Conservation (phyloP, 1,140 invertebrate genomes). For the Triops cancriformis region DNA sequence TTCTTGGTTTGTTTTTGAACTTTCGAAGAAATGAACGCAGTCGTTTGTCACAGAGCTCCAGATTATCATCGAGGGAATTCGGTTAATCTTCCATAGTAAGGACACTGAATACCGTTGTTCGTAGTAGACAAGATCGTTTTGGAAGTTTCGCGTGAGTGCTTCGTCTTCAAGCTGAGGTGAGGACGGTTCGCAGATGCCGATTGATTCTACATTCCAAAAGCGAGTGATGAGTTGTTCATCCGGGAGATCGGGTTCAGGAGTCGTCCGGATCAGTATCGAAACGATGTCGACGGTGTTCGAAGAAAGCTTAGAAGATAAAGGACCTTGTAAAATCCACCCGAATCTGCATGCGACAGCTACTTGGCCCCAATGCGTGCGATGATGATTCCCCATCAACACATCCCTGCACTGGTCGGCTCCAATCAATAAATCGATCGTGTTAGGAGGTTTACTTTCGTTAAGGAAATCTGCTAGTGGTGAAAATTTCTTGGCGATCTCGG, state of each 20-base stretch:
- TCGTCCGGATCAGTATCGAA: not conserved
- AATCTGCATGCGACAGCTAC: not conserved
- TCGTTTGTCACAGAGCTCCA: not conserved
- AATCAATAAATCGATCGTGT: not conserved
- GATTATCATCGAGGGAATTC: not conserved
- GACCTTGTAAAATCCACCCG: not conserved
- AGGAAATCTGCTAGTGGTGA: no score
- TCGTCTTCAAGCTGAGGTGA: not conserved
- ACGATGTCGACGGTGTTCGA: not conserved
- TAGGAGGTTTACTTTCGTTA: no score
- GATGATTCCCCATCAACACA: not conserved
- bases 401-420: not conserved
- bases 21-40: not conserved
- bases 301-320: not conserved
- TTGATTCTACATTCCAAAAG: not conserved
- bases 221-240: no score
- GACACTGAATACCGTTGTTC: not conserved
- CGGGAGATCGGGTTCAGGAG: not conserved
- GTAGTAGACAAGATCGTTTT: not conserved
- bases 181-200: not conserved
- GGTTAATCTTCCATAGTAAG: not conserved
- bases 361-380: not conserved
- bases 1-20: not conserved
- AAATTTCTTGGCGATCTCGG: no score
- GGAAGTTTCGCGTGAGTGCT: not conserved